Evolutionary conservation across 1,140 invertebrate genomes (phyloP), one percentile per base, ranked within the genome.

Genomic region (Drosophila carrolli): DNA sequence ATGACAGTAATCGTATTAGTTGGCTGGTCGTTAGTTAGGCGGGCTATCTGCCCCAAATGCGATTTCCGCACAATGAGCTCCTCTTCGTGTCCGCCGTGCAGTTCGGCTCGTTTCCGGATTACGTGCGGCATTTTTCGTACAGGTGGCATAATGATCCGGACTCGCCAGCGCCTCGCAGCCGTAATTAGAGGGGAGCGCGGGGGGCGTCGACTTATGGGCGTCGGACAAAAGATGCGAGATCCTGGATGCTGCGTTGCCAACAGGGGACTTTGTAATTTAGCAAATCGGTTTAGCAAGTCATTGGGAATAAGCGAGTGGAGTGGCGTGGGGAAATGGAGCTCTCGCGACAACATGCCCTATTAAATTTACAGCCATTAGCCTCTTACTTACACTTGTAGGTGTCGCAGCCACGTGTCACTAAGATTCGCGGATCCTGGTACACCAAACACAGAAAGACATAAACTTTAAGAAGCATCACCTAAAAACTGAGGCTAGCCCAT

Each of bases 1-100:
- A 85, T 85, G 81, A 71, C 81, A 81, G 77, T 85, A 85, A 85
- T 85, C 81, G 81, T 85, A 85, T 85, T 85, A 85, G 81, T 71
- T 62, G 65, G 71, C 51, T 58, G 74, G 68, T 84, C 81, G 77
- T 84, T 85, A 80, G 77, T 84, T 84, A 84, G 73, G 62, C 62
- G 62, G 47, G 59, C 60, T 81, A 84, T 79, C 81, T 60, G 62
- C 81, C 56, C 73, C 74, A 85, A 85, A 85, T 81, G 81, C 73
- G 81, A 85, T 85, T 85, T 85, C 81, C 81, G 81, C 70, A 85
- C 81, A 85, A 85, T 85, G 77, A 81, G 59, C 61, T 61, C 27
- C 46, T 54, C 68, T 40, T 41, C 56, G 67, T 72, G 40, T 38
- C 19, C 48, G 32, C 48, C 51, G 61, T 19, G 53, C 67, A 44